phyloP scores from a whole-genome alignment of 2,888 invertebrate genomes.

The Brenthis daphne region DNA sequence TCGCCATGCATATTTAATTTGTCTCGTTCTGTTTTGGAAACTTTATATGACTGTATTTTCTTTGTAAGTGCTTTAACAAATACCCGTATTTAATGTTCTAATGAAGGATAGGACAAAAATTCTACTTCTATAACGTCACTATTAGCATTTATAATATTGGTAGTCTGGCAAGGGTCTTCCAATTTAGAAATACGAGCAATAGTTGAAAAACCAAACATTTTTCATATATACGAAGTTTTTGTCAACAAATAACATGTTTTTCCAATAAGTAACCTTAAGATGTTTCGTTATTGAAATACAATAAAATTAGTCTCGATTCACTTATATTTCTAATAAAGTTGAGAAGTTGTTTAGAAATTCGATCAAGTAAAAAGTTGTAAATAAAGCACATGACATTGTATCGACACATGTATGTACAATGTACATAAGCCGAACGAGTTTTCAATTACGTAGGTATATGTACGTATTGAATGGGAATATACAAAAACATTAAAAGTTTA shows the following conservation, averaged over 20 bases:
- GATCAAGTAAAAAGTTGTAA: constrained; percentile 13
- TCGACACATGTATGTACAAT: constrained; percentile 7
- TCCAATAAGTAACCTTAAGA: too few relatives aligned
- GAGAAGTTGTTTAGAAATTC: not conserved
- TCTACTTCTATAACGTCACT: too few relatives aligned
- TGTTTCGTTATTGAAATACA: too few relatives aligned
- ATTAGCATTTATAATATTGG: too few relatives aligned
- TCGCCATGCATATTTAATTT: constrained; percentile 43
- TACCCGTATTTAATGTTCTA: constrained; percentile 3
- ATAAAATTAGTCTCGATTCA: too few relatives aligned
- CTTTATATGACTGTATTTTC: constrained; percentile 26
- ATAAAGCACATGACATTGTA: constrained; percentile 10
- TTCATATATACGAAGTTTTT: too few relatives aligned
- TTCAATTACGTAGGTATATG: constrained; percentile 21
- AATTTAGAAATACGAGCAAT: too few relatives aligned
- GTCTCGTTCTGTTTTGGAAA: constrained; percentile 24
- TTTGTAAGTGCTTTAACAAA: constrained; percentile 9
- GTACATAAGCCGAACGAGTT: constrained; percentile 14
- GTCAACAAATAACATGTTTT: too few relatives aligned
- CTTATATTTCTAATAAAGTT: too few relatives aligned
- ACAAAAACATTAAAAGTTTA: constrained; percentile 13
- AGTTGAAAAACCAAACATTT: too few relatives aligned
- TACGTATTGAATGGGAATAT: constrained; percentile 11
- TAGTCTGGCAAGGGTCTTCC: too few relatives aligned
- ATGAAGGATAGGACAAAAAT: not conserved